A percentile compares a stretch with the other conserved stretches of the same genome.
Conservation (phyloP, 2,888 invertebrate genomes). For the Drosophila helvetica region DNA sequence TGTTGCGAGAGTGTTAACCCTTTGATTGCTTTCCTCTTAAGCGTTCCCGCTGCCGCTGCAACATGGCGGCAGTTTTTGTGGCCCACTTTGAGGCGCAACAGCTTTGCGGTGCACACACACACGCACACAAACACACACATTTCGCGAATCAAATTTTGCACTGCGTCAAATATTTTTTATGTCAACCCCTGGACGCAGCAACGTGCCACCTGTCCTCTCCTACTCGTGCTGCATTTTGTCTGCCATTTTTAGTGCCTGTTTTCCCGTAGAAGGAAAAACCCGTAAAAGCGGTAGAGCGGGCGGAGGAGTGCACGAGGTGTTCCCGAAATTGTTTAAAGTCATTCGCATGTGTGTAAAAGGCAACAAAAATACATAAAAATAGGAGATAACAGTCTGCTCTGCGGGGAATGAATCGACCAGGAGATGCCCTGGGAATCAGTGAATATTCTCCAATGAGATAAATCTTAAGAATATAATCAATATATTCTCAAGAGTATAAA, state of each 20-base stretch:
- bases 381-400: neutral
- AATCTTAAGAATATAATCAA: too few relatives aligned
- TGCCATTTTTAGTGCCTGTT: slow-evolving; percentile 64
- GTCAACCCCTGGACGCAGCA: slow-evolving; percentile 14
- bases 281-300: slow-evolving; percentile 40
- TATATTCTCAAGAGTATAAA: too few relatives aligned
- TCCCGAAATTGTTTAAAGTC: slow-evolving; percentile 67
- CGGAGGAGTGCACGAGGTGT: slow-evolving; percentile 45
- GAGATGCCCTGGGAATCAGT: neutral
- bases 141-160: slow-evolving; percentile 59
- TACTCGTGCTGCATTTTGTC: slow-evolving; percentile 51
- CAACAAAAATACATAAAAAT: slow-evolving; percentile 20
- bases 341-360: slow-evolving; percentile 64
- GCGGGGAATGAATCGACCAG: neutral
- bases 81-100: slow-evolving; percentile 2
- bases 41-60: neutral
- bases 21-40: slow-evolving; percentile 32
- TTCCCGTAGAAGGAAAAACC: slow-evolving; percentile 45
- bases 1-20: slow-evolving; percentile 21
- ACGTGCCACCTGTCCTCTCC: neutral
- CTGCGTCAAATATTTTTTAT: slow-evolving; percentile 65
- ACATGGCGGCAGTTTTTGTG: neutral
- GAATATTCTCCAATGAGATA: too few relatives aligned
- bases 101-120: slow-evolving; percentile 38
- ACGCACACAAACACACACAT: slow-evolving; percentile 4